Evolutionary conservation across 2,113 vertebrate species (phyloP).

Genomic region (Phylloscopus whistleri): DNA sequence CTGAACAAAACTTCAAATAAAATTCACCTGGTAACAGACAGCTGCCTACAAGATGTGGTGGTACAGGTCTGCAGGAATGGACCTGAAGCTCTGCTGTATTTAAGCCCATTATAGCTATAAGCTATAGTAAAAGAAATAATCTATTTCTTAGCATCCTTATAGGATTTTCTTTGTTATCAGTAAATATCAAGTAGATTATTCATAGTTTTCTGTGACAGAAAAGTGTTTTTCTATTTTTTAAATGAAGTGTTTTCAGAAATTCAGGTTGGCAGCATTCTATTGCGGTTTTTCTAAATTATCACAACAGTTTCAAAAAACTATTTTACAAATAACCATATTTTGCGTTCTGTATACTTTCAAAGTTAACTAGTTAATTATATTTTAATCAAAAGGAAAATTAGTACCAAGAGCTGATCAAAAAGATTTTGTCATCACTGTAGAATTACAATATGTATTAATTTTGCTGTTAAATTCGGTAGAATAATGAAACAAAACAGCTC

Average conservation of each 20-base stretch:
- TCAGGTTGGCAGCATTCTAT: neutral
- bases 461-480: neutral
- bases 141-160: neutral
- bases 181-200: neutral
- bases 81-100: neutral
- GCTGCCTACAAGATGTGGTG: neutral
- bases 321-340: neutral
- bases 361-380: neutral
- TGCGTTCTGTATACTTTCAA: neutral
- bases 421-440: neutral
- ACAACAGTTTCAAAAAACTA: neutral
- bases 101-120: neutral
- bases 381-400: neutral
- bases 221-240: neutral
- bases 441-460: neutral
- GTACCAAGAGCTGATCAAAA: neutral
- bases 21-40: neutral
- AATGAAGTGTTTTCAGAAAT: neutral
- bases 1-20: neutral
- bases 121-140: neutral
- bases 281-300: neutral
- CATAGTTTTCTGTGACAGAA: neutral
- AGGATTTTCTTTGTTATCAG: neutral
- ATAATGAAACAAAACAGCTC: neutral
- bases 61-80: neutral